These are phyloP conservation scores for Paramormyrops hopkinsi DNA, from an alignment of 2,797 vertebrate species.

Conservation along the genomic window DNA sequence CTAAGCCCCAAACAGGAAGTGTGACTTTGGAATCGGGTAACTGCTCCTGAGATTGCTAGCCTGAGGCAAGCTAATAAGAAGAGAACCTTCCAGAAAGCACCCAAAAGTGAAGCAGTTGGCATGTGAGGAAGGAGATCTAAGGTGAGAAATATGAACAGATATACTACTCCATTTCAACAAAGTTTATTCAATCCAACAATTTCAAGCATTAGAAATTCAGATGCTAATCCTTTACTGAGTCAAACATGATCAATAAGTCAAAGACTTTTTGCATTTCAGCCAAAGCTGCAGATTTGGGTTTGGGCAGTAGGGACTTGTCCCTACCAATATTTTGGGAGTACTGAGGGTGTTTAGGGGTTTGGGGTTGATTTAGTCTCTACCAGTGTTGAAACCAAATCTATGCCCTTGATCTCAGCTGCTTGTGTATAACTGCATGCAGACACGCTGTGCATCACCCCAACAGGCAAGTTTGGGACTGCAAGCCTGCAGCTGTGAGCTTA, in stretches of 20 bases:
- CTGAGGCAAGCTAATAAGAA: not conserved
- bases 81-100: not conserved
- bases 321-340: not conserved
- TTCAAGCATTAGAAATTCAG: not conserved
- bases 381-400: not conserved
- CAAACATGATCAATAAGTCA: not conserved
- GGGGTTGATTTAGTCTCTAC: not conserved
- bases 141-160: not conserved
- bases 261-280: not conserved
- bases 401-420: not conserved
- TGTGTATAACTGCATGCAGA: not conserved
- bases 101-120: not conserved
- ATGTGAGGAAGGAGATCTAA: not conserved
- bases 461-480: conserved; percentile 28
- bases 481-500: conserved; percentile 49
- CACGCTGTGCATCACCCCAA: not conserved
- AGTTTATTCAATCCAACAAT: not conserved
- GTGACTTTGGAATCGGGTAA: not conserved
- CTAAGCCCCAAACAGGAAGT: not conserved
- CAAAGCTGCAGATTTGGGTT: not conserved
- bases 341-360: not conserved
- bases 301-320: not conserved
- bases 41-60: not conserved
- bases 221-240: not conserved
- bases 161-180: not conserved